Evolutionary conservation across 2,797 vertebrate species (phyloP), one percentile per base, ranked within the genome.

Genomic region (Ficedula albicollis): DNA sequence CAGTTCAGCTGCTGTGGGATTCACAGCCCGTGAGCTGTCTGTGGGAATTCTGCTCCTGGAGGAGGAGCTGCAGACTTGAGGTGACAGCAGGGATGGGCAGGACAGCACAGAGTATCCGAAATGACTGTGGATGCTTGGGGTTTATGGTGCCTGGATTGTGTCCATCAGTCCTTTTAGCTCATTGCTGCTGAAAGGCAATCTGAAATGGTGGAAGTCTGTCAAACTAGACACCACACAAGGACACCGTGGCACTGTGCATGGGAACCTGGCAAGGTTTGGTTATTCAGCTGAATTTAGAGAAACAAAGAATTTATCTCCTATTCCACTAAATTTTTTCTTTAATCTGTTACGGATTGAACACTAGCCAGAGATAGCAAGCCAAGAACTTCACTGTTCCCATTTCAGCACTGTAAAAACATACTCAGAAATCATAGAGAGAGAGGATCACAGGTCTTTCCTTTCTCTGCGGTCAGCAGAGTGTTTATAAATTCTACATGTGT

Each of bases 281-380:
- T 70, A 51, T 76, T 89, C 72, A 79, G 39, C 2, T 67, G 25
- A 80, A 68, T 74, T 84, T 90, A 91, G 38, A 94, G 85, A 94
- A 94, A 89, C 90, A 94, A 95, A 88, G 77, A 82, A 74, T 95
- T 96, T 82, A 46, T 91, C 55, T 95, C 70, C 80, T 70, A 54
- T 82, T 91, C 63, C 60, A 90, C 69, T 83, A 9, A 67, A 15
- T 80, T 89, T 96, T 90, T 95, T 87, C 87, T 95, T 91, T 91
- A 91, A 76, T 91, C 82, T 95, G 63, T 56, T 56, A 39, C 49
- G 76, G 36, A 77, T 63, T 84, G 56, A 96, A 70, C 23, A 9
- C 39, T 69, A 91, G 84, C 69, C 82, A 75, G 92, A 77, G 46
- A 70, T 1, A 89, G 89, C 82, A 80, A 84, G 84, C 75, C 89